Base-by-base conservation (phyloP, 2,113 vertebrate species). In the Laticauda laticaudata region DNA sequence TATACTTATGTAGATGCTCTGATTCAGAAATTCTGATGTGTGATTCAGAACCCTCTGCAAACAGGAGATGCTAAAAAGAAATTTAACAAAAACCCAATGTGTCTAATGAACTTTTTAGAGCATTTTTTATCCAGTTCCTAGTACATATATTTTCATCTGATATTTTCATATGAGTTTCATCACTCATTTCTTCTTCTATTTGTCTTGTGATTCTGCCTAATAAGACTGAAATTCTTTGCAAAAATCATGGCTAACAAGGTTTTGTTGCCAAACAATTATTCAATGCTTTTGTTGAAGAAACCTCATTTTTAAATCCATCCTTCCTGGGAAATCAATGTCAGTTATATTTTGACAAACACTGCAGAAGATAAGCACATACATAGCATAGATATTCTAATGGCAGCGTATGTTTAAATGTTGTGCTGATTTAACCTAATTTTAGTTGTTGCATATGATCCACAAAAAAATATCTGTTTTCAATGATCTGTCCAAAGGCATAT, bases 401-500 rank as follows among this genome's bases (percentile, higher is more conserved):
- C 45, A 23, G 18, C 21, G 39, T 55, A 20, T 43, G 2, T 93
- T 90, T 85, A 90, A 93, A 86, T 26, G 23, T 15, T 34, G 53
- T 90, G 89, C 56, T 64, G 53, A 56, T 53, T 86, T 51, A 57
- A 20, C 26, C 48, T 48, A 53, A 53, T 90, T 61, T 86, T 4
- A 1, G 0, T 93, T 89, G 59, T 64, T 94, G 92, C 95, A 91
- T 51, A 92, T 88, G 59, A 87, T 87, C 11, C 23, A 94, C 88
- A 94, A 95, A 88, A 87, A 56, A 51, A 10, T n/a, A 0, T 11
- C 85, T 90, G 93, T 93, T 64, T 92, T 43, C 11, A 87, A 2
- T 51, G 48, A 51, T 51, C 48, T 9, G 91, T 29, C 91, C 20
- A 87, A 59, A 45, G 93, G 45, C 21, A 91, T 54, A 94, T 90